These are phyloP conservation scores for Camponotus fellah DNA, from an alignment of 2,888 invertebrate species.

Conservation along the genomic window DNA sequence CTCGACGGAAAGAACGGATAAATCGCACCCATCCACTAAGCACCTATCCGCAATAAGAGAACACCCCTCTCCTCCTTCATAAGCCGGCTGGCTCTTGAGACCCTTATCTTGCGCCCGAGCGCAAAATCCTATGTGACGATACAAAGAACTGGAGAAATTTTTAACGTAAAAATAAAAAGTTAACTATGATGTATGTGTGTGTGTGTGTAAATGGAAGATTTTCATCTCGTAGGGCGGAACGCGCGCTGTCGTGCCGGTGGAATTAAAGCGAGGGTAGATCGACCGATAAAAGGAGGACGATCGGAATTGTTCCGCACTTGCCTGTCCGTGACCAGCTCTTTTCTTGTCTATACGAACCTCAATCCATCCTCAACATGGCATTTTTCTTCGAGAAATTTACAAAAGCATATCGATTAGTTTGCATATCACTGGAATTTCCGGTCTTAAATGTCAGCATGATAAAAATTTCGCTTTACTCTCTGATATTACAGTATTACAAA, in stretches of 20 bases:
- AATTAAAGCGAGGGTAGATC: slow-evolving; percentile 42
- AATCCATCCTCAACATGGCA: background rate
- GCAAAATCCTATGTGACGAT: slow-evolving; percentile 20
- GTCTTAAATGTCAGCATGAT: background rate
- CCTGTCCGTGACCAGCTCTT: slow-evolving; percentile 25
- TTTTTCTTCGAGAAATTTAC: slow-evolving; percentile 21
- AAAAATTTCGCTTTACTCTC: background rate
- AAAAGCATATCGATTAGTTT: slow-evolving; percentile 34
- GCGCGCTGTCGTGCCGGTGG: slow-evolving; percentile 10
- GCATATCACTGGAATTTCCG: background rate
- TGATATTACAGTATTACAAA: background rate
- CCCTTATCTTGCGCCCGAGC: background rate
- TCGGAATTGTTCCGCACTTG: slow-evolving; percentile 38
- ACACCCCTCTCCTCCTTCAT: background rate
- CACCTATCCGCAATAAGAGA: slow-evolving; percentile 51
- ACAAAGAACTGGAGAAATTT: slow-evolving; percentile 17
- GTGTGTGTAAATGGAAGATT: slow-evolving; percentile 46
- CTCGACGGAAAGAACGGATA: slow-evolving; percentile 59
- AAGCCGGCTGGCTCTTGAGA: slow-evolving; percentile 9
- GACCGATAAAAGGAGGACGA: slow-evolving; percentile 34
- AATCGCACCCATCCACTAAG: slow-evolving; percentile 58
- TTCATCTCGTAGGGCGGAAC: slow-evolving; percentile 1
- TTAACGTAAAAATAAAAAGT: slow-evolving; percentile 39
- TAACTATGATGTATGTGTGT: background rate
- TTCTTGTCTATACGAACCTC: slow-evolving; percentile 19